Percentiles rank a stretch among this genome's conserved stretches.
Evolutionary conservation across 2,113 vertebrate species (phyloP).

Genomic region (Limnothrissa miodon): DNA sequence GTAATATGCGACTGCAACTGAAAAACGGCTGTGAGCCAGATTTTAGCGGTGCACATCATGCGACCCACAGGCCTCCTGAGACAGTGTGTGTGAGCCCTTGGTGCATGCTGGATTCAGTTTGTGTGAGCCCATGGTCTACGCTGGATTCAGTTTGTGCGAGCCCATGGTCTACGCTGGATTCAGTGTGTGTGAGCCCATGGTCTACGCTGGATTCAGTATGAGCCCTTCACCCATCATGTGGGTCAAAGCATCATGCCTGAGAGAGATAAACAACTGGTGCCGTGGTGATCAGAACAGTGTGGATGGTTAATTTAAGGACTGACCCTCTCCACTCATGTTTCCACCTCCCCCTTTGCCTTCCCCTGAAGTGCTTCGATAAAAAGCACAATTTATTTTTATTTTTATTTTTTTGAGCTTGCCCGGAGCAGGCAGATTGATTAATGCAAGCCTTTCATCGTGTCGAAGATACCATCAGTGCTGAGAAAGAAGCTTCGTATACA

Average conservation of each 20-base stretch:
- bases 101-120: no score
- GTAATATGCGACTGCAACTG: neutral
- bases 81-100: neutral
- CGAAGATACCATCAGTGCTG: conserved; percentile 63
- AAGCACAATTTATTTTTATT: conserved; percentile 19
- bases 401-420: conserved; percentile 58
- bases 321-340: neutral
- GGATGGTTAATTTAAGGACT: conserved; percentile 58
- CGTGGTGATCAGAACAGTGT: conserved; percentile 37
- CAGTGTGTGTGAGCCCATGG: conserved; percentile 33
- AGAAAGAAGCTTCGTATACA: conserved; percentile 52
- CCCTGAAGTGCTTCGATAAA: conserved; percentile 54
- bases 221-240: conserved; percentile 33
- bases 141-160: no score
- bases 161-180: conserved; percentile 27
- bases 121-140: no score
- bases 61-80: neutral
- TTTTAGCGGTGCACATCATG: neutral
- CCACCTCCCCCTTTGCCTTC: conserved; percentile 11
- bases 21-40: neutral
- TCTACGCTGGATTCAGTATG: conserved; percentile 20
- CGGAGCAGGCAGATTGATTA: conserved; percentile 67
- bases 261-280: conserved; percentile 22
- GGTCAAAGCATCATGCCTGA: conserved; percentile 14
- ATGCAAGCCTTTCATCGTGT: conserved; percentile 62